A percentile compares a stretch with the other conserved stretches of the same genome.
phyloP scores from a whole-genome alignment of 2,888 invertebrate genomes.

The Andrena bucephala region DNA sequence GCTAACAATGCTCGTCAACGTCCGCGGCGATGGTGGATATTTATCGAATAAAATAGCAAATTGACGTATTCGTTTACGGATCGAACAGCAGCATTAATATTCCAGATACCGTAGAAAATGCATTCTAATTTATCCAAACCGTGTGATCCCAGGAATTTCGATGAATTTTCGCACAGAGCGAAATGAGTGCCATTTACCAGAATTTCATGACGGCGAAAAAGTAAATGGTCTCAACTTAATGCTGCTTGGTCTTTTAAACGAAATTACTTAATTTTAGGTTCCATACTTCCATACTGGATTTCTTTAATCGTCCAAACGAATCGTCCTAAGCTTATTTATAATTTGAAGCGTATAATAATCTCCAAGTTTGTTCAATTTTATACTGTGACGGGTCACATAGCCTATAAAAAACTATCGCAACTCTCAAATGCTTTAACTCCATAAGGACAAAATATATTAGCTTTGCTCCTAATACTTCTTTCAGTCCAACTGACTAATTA shows the following conservation, averaged over 20 bases:
- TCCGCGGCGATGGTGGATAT: constrained; percentile 45
- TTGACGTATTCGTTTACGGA: constrained; percentile 33
- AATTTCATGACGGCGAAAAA: background rate
- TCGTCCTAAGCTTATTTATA: background rate
- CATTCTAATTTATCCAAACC: constrained; percentile 5
- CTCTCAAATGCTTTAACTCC: background rate
- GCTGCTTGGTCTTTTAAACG: background rate
- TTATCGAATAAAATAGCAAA: constrained; percentile 58
- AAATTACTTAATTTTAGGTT: background rate
- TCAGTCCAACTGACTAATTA: too few relatives aligned
- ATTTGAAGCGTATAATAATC: background rate
- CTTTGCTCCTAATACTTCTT: too few relatives aligned
- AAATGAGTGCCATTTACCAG: background rate
- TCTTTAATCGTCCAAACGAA: too few relatives aligned
- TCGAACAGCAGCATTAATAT: constrained; percentile 35
- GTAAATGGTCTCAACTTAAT: background rate
- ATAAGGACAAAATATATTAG: too few relatives aligned
- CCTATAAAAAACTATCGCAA: background rate
- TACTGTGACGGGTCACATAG: background rate
- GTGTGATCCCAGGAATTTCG: background rate
- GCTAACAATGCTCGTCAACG: constrained; percentile 54
- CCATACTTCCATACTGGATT: too few relatives aligned
- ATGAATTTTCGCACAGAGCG: background rate
- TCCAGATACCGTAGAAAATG: background rate
- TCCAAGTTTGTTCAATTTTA: background rate